Percentiles rank a stretch among this genome's conserved stretches.
Conservation (phyloP, 2,888 invertebrate species). For the Ectemnius cavifrons region DNA sequence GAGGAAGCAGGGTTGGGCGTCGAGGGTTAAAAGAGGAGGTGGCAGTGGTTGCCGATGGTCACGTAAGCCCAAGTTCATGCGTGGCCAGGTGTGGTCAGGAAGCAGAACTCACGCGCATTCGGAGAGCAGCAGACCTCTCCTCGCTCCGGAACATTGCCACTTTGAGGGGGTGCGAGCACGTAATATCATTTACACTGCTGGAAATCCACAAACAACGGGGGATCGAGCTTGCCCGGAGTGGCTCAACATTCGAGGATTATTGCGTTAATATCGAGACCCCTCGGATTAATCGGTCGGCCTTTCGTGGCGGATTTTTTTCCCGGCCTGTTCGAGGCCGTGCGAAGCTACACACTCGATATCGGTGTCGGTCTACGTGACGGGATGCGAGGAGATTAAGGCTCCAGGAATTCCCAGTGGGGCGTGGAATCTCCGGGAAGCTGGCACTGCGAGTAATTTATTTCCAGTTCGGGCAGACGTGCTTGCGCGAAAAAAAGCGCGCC, state of each 20-base stretch:
- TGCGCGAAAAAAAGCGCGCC: constrained; percentile 12
- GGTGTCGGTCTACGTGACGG: constrained; percentile 2
- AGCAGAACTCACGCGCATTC: neutral
- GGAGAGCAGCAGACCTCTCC: neutral
- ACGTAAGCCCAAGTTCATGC: too few species aligned
- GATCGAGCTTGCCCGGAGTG: neutral
- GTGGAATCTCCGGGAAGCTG: constrained; percentile 3
- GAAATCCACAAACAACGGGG: constrained; percentile 24
- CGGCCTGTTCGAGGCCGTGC: too few species aligned
- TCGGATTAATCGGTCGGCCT: constrained; percentile 23
- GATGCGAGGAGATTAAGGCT: constrained; percentile 13
- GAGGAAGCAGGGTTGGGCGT: neutral
- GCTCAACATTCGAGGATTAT: constrained; percentile 9
- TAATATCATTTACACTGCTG: constrained; percentile 44
- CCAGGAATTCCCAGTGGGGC: constrained; percentile 7
- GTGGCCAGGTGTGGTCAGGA: too few species aligned
- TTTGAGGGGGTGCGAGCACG: constrained; percentile 15
- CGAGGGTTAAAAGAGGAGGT: too few species aligned
- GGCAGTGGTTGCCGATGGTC: neutral
- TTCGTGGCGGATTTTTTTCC: neutral
- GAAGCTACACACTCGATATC: neutral
- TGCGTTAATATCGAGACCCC: constrained; percentile 15
- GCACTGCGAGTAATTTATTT: constrained; percentile 36
- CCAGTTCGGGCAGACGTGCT: constrained; percentile 36
- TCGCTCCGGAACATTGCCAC: neutral